These are phyloP conservation scores for Polypedilum vanderplanki DNA, from an alignment of 1,140 invertebrate genomes.

Conservation along the genomic window DNA sequence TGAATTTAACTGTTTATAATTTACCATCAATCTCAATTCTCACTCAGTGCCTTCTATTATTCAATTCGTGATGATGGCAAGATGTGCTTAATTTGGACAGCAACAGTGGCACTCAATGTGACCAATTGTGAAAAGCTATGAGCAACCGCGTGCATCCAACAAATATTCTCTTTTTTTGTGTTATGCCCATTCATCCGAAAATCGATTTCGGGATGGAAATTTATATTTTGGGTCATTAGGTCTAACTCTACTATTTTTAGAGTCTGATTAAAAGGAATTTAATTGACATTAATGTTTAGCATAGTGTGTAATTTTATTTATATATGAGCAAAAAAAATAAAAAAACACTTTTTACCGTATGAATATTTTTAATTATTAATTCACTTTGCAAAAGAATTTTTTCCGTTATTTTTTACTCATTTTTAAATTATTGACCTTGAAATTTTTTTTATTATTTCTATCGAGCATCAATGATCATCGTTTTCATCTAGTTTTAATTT, in stretches of 20 bases:
- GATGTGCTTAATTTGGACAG: constrained; percentile 1
- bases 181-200: background rate
- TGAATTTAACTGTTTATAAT: constrained; percentile 5
- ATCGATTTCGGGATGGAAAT: background rate
- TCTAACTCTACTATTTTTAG: background rate
- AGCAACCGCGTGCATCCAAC: background rate
- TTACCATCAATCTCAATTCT: constrained; percentile 4
- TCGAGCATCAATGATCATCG: background rate
- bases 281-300: background rate
- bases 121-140: background rate
- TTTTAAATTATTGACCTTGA: constrained; percentile 13
- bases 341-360: background rate
- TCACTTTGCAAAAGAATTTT: constrained; percentile 11
- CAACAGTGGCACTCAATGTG: background rate
- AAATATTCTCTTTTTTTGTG: background rate
- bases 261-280: too few relatives aligned
- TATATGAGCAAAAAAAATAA: background rate
- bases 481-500: constrained; percentile 7
- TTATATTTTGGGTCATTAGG: constrained; percentile 12
- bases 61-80: constrained; percentile 4
- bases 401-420: background rate
- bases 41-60: background rate
- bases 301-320: background rate
- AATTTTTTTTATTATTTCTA: background rate
- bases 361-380: background rate